A percentile compares a stretch with the other conserved stretches of the same genome.
These are phyloP conservation scores for Ephydatia muelleri DNA, from an alignment of 37 sponge, comb jelly and placozoan species.

Conservation along the genomic window DNA sequence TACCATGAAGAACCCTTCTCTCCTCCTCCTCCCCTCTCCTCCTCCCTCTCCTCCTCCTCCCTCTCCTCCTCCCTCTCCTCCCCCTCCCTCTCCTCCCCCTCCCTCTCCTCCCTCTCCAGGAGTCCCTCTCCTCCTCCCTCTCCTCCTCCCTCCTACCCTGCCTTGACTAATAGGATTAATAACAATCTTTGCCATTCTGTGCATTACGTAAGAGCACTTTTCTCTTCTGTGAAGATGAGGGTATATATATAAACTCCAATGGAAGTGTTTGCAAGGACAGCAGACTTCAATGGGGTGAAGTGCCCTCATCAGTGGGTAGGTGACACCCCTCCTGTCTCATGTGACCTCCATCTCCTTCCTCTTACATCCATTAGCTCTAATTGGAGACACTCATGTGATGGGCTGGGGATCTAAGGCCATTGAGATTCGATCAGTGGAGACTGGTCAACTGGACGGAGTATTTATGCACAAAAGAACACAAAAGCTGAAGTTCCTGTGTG, in stretches of 20 bases:
- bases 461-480: conserved; percentile 98
- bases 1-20: not conserved
- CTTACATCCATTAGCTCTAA: conserved; percentile 58
- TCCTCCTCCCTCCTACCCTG: not conserved
- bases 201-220: not conserved
- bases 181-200: not conserved
- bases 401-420: conserved; percentile 99
- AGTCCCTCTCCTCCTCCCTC: too few species aligned
- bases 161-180: not conserved
- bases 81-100: not conserved
- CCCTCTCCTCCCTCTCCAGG: not conserved
- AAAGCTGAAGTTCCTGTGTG: conserved; percentile 93
- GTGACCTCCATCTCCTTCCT: not conserved
- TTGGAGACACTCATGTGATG: conserved; percentile 95
- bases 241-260: conserved; percentile 7
- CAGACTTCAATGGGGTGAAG: conserved; percentile 96
- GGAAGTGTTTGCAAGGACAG: conserved; percentile 73
- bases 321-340: not conserved
- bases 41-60: conserved; percentile 34
- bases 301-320: conserved; percentile 93
- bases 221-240: not conserved
- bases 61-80: conserved; percentile 32
- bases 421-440: conserved; percentile 90
- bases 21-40: conserved; percentile 13
- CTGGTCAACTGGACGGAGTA: conserved; percentile 93